Evolutionary conservation across 2,797 vertebrate genomes (phyloP).

Genomic region (Eulemur mongoz): DNA sequence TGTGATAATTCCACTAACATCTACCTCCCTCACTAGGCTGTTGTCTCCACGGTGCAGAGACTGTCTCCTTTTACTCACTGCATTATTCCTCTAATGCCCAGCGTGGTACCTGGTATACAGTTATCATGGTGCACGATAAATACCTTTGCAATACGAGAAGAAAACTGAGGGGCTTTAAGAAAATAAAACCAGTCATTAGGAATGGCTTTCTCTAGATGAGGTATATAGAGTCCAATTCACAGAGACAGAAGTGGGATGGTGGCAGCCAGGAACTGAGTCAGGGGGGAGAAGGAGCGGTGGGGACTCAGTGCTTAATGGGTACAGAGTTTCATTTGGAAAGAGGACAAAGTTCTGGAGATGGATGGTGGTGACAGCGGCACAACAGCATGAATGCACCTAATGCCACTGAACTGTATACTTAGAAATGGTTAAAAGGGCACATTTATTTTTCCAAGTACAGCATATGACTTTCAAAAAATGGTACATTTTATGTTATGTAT

Average conservation of each 20-base stretch:
- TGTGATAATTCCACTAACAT: too few species aligned
- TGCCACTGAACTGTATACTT: neutral
- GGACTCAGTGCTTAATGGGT: neutral
- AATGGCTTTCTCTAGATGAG: neutral
- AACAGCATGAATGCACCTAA: neutral
- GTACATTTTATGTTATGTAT: neutral
- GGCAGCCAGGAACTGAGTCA: neutral
- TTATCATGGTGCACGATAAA: neutral
- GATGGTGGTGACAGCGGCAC: neutral
- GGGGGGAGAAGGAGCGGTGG: neutral
- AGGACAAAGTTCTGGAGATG: neutral
- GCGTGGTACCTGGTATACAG: neutral
- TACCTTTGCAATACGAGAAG: constrained; percentile 3
- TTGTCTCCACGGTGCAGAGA: neutral
- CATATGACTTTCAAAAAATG: neutral
- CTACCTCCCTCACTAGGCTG: neutral
- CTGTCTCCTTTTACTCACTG: neutral
- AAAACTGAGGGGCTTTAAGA: neutral
- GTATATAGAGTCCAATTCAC: neutral
- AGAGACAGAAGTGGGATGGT: neutral
- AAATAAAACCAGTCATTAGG: constrained; percentile 29
- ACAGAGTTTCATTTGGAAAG: neutral
- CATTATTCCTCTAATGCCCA: neutral
- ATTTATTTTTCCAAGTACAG: neutral
- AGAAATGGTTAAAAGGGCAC: neutral